Evolutionary conservation across 92 coral and sea anemone species (phyloP).

Genomic region (Pocillopora grandis): DNA sequence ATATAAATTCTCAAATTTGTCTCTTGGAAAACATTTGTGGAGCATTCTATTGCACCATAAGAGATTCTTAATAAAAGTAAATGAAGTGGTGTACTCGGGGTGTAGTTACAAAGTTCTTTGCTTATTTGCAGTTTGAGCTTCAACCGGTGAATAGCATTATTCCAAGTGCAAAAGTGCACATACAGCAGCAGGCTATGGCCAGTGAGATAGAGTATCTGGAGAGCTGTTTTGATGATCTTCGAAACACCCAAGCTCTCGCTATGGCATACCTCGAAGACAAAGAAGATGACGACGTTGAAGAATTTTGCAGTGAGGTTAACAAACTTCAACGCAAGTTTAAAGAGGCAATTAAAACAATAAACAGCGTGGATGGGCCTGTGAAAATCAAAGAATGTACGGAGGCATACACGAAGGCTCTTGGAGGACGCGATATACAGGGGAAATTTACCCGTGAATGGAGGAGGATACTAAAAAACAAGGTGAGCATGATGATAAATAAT

Average conservation of each 20-base stretch:
- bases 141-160: slow-evolving; percentile 20
- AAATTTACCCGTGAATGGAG: slow-evolving; percentile 31
- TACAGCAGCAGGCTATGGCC: neutral
- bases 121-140: slow-evolving; percentile 34
- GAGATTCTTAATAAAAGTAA: too few species aligned
- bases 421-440: slow-evolving; percentile 5
- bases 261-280: neutral
- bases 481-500: neutral
- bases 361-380: too few species aligned
- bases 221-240: slow-evolving; percentile 37
- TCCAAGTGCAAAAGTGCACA: neutral
- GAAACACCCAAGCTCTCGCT: neutral
- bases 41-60: too few species aligned
- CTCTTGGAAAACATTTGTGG: too few species aligned
- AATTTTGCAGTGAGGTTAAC: neutral
- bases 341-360: neutral
- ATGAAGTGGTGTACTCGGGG: neutral
- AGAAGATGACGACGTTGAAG: slow-evolving; percentile 6
- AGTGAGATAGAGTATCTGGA: slow-evolving; percentile 22
- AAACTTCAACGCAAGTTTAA: slow-evolving; percentile 17
- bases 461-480: neutral
- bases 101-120: neutral
- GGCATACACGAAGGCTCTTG: slow-evolving; percentile 16
- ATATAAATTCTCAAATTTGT: too few species aligned
- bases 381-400: slow-evolving; percentile 19